Evolutionary conservation across 2,113 vertebrate genomes (phyloP), one percentile per base, ranked within the genome.

Genomic region (Cygnus atratus): DNA sequence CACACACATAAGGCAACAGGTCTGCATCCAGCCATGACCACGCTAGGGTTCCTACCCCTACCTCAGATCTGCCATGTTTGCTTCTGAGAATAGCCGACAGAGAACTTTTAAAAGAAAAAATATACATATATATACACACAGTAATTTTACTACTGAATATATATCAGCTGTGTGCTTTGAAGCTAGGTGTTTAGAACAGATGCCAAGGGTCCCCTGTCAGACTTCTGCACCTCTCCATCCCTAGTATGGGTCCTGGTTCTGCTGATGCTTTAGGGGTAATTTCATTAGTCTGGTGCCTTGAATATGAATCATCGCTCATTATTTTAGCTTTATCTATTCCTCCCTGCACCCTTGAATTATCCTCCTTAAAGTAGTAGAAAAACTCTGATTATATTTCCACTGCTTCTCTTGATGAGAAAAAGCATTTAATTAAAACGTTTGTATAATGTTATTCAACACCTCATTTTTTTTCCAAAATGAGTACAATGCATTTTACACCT

Each of bases 1-100:
- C 68, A 77, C 2, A 1, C 9, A 4, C 3, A 9, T 22, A 52
- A 35, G 21, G 57, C 18, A 35, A 11, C 0, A 1, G 6, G 52
- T 31, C 48, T 55, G 35, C 35, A 16, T 16, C 37, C 20, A 54
- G 31, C n/a, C 15, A 9, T 3, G 21, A 24, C 14, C 18, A 3
- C 0, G 1, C 33, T 29, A 16, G 26, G 41, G 28, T 33, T 57
- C 4, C 22, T 66, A 29, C 1, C 13, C 13, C 44, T 20, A 9
- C 33, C 19, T 19, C 24, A 1, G 0, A 39, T 29, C 29, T 63
- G 61, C 37, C 11, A 3, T 4, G 7, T 11, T 73, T 5, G 4
- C 11, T 37, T n/a, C 2, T 1, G 10, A 44, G 54, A 76, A 57
- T 11, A 35, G 17, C 17, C 39, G 1, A 0, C 3, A 13, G 52